Evolutionary conservation across 2,888 invertebrate genomes (phyloP).

Genomic region (Tenthredo mesomela): DNA sequence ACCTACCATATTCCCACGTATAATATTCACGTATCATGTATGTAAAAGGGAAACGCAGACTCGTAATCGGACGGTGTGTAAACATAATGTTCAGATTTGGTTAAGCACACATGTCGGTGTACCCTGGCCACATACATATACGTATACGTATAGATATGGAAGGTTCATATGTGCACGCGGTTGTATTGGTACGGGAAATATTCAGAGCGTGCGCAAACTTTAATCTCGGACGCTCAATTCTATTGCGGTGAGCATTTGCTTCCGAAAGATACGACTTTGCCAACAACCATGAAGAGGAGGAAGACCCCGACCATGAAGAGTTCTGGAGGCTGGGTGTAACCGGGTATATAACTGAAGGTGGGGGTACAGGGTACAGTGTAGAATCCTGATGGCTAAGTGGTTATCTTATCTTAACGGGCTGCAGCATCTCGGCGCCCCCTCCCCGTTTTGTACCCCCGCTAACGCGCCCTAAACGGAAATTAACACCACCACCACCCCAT

Average conservation of each 20-base stretch:
- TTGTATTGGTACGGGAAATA: conserved; percentile 10
- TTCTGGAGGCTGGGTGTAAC: background rate
- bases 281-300: conserved; percentile 51
- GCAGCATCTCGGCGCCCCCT: conserved; percentile 45
- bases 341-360: background rate
- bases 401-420: conserved; percentile 71
- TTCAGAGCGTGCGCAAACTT: conserved; percentile 50
- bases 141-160: background rate
- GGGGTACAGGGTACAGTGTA: conserved; percentile 56
- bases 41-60: background rate
- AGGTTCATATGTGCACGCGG: background rate
- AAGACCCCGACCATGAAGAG: conserved; percentile 33
- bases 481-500: conserved; percentile 69
- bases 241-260: conserved; percentile 48
- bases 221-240: conserved; percentile 53
- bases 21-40: background rate
- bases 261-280: conserved; percentile 53
- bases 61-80: conserved; percentile 38
- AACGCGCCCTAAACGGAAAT: conserved; percentile 76
- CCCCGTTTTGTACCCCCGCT: conserved; percentile 58
- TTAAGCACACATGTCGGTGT: conserved; percentile 30
- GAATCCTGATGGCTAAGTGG: conserved; percentile 73
- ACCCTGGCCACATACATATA: background rate
- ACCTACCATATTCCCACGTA: background rate
- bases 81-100: conserved; percentile 43